These are phyloP conservation scores for Plemyria rubiginata DNA, from an alignment of 2,888 invertebrate genomes.

Conservation along the genomic window DNA sequence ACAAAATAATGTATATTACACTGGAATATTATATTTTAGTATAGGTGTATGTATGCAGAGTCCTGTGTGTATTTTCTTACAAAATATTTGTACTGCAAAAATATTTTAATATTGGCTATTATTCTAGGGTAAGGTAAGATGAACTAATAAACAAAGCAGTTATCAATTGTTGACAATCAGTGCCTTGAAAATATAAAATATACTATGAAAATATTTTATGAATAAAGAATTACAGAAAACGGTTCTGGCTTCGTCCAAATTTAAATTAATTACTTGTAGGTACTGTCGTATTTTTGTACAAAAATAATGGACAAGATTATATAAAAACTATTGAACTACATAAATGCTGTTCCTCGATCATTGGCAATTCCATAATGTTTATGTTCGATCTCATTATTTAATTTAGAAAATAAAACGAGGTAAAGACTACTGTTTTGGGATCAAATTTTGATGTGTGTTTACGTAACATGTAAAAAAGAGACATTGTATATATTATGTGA, in stretches of 20 bases:
- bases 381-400: conserved; percentile 85
- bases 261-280: conserved; percentile 49
- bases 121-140: conserved; percentile 75
- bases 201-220: conserved; percentile 72
- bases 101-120: conserved; percentile 84
- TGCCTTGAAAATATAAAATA: conserved; percentile 77
- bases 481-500: conserved; percentile 81
- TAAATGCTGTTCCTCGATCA: conserved; percentile 59
- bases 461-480: conserved; percentile 78
- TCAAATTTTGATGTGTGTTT: conserved; percentile 84
- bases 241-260: conserved; percentile 61
- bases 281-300: conserved; percentile 54
- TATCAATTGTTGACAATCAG: conserved; percentile 79
- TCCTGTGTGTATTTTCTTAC: conserved; percentile 82
- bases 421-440: conserved; percentile 84
- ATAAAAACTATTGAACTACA: conserved; percentile 50
- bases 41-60: conserved; percentile 80
- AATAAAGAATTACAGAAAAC: conserved; percentile 47
- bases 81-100: conserved; percentile 77
- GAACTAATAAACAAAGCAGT: conserved; percentile 73
- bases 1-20: conserved; percentile 78
- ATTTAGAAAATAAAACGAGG: conserved; percentile 83
- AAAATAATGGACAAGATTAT: conserved; percentile 41
- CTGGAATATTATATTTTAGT: conserved; percentile 78
- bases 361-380: conserved; percentile 76